Percentiles rank a stretch among this genome's conserved stretches.
Evolutionary conservation across 2,888 invertebrate genomes (phyloP).

Genomic region (Ectropis crepuscularia): DNA sequence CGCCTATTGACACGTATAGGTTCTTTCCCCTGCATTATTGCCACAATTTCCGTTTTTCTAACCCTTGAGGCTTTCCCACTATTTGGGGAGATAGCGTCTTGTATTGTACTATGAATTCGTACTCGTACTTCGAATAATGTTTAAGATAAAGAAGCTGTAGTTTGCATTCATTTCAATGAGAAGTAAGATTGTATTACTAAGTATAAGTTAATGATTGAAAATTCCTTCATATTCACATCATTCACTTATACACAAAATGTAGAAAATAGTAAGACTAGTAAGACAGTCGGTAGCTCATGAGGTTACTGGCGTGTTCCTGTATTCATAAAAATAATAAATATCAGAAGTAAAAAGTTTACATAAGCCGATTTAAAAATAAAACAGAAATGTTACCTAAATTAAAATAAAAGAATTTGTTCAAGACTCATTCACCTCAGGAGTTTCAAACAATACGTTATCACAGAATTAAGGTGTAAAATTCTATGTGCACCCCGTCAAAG

Average conservation of each 20-base stretch:
- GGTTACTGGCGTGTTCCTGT: too few species aligned
- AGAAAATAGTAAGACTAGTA: too few species aligned
- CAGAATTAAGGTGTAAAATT: slow-evolving; percentile 17
- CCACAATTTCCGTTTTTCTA: slow-evolving; percentile 37
- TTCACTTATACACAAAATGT: too few species aligned
- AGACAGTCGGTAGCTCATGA: too few species aligned
- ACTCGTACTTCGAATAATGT: background rate
- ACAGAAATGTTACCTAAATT: background rate
- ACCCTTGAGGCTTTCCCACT: slow-evolving; percentile 28
- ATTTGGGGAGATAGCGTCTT: slow-evolving; percentile 24
- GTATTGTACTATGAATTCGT: slow-evolving; percentile 10
- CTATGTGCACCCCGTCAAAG: slow-evolving; percentile 20
- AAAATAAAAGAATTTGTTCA: background rate
- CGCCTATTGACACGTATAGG: slow-evolving; percentile 40
- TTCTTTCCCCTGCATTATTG: slow-evolving; percentile 39
- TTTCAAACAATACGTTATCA: background rate
- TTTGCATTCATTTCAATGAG: background rate
- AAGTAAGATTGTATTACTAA: too few species aligned
- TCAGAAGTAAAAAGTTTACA: too few species aligned
- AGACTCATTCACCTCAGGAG: background rate
- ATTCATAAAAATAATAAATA: too few species aligned
- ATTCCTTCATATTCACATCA: too few species aligned
- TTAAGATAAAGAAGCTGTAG: background rate
- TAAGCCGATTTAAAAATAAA: too few species aligned
- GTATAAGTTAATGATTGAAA: too few species aligned